Evolutionary conservation across 2,888 invertebrate genomes (phyloP).

Genomic region (Allolobophora icterica): DNA sequence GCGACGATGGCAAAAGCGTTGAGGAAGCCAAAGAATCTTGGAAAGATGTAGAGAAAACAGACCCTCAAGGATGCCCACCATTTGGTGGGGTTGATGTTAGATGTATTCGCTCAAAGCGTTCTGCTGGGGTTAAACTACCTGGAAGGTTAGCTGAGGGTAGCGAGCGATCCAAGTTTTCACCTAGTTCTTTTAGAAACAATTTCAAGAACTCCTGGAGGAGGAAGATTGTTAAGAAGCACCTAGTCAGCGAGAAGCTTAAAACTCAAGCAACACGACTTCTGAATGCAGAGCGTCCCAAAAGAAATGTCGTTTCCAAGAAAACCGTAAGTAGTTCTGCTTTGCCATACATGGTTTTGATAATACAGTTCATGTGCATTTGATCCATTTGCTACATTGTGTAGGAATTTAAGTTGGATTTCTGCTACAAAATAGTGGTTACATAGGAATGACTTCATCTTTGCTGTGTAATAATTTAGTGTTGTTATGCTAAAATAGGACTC

Average conservation of each 20-base stretch:
- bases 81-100: neutral
- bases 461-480: neutral
- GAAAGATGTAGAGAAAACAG: neutral
- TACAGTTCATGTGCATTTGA: neutral
- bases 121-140: neutral
- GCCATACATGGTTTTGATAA: neutral
- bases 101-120: neutral
- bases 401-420: neutral
- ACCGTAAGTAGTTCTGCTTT: neutral
- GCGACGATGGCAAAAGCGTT: neutral
- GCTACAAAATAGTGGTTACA: neutral
- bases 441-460: neutral
- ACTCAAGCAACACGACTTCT: neutral
- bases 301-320: neutral
- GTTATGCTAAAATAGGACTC: neutral
- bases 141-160: neutral
- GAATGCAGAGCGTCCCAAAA: conserved; percentile 7
- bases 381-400: neutral
- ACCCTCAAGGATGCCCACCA: neutral
- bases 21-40: neutral
- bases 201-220: conserved; percentile 20
- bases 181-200: neutral
- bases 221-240: conserved; percentile 15
- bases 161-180: neutral
- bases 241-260: conserved; percentile 24